Evolutionary conservation across 1,140 invertebrate species (phyloP), one percentile per base, ranked within the genome.

Genomic region (Drosophila pandora): DNA sequence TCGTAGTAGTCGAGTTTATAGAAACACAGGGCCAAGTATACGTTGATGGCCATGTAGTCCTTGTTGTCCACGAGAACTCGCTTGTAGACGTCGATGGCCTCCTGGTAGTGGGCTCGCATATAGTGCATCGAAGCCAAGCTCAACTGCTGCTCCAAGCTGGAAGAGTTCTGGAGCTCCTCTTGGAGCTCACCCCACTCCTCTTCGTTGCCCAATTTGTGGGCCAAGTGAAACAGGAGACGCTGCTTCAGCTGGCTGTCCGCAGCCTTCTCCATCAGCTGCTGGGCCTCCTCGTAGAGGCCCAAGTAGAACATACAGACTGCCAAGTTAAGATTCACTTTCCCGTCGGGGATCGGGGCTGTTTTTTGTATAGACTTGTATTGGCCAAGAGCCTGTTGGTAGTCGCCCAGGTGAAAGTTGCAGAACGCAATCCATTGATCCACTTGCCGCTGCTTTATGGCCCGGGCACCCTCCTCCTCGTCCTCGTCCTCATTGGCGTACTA

Each of bases 1-100:
- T 97, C 96, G 82, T 96, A 97, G 85, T 97, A 97, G 92, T 99
- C 98, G 53, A 99, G 92, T 92, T 99, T 99, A 91, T 99, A 99
- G 91, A 99, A 99, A 84, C 98, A 99, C 7, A 99, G 92, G 0
- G 98, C 99, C 57, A 99, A 96, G 92, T 99, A 99, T 7, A 99
- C 97, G 92, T 99, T 99, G 47, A 99, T 92, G 6, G 98, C 98
- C 76, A 98, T 92, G 92, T 96, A 98, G 54, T 98, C 96, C 96
- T 96, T 96, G 92, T 99, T 98, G 76, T 98, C 97, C 1, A 98
- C 91, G 12, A 99, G 93, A 52, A 99, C 94, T 71, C 97, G 95
- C 92, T 99, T 99, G 90, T 99, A 99, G 76, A 99, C 98, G 92
- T 99, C 98, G 77, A 99, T 99, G 22, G 99, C 98, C 92, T 99